These are phyloP conservation scores for Rhizomys pruinosus DNA, from an alignment of 2,113 vertebrate species.

Conservation along the genomic window DNA sequence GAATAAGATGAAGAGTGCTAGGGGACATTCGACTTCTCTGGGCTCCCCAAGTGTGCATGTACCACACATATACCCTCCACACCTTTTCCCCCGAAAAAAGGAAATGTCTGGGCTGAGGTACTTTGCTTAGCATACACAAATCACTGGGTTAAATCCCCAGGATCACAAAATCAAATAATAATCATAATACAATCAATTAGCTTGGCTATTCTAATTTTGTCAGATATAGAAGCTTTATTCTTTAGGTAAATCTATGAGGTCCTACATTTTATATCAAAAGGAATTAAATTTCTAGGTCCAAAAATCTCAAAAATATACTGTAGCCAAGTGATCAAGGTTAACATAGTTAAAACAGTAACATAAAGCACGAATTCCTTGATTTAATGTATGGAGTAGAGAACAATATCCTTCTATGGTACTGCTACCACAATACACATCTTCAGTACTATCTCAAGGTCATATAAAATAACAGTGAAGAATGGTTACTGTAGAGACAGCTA, in stretches of 20 bases:
- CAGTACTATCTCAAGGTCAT: neutral
- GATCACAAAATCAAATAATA: neutral
- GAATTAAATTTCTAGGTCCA: conserved; percentile 27
- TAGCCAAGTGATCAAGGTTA: conserved; percentile 20
- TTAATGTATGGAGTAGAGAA: neutral
- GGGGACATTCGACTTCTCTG: neutral
- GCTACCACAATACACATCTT: neutral
- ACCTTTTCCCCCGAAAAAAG: neutral
- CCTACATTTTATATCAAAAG: neutral
- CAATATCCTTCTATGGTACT: neutral
- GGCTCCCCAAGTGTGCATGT: neutral
- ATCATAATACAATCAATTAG: neutral
- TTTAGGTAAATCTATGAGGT: neutral
- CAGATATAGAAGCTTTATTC: conserved; percentile 9
- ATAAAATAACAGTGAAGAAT: neutral
- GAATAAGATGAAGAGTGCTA: neutral
- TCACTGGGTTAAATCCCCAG: too few species aligned
- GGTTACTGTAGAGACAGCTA: neutral
- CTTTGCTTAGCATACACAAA: neutral
- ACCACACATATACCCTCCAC: neutral
- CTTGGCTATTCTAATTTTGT: neutral
- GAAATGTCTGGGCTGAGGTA: too few species aligned
- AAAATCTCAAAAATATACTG: neutral
- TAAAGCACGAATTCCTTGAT: neutral
- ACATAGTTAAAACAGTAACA: neutral